phyloP scores from a whole-genome alignment of 2,113 vertebrate genomes.

The Galemys pyrenaicus region DNA sequence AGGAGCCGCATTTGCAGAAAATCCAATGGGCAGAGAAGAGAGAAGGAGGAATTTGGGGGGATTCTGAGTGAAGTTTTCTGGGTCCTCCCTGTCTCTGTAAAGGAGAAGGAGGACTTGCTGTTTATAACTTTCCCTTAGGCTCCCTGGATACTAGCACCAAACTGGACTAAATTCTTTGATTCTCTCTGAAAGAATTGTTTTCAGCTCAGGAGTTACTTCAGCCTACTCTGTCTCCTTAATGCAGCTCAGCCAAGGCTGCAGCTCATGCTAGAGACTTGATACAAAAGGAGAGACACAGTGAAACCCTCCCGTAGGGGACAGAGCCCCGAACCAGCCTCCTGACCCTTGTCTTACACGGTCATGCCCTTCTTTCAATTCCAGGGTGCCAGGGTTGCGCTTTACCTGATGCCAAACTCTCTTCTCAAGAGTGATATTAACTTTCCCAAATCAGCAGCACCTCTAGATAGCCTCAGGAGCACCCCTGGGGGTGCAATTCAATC shows the following conservation, averaged over 20 bases:
- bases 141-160: neutral
- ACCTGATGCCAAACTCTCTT: neutral
- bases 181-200: neutral
- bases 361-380: neutral
- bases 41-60: neutral
- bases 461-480: neutral
- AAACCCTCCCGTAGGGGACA: neutral
- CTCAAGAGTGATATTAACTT: neutral
- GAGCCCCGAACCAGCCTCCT: neutral
- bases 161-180: neutral
- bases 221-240: neutral
- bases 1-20: neutral
- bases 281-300: too few species aligned
- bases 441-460: neutral
- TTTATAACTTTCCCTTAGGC: neutral
- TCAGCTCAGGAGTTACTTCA: neutral
- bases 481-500: neutral
- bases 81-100: neutral
- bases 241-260: neutral
- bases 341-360: neutral
- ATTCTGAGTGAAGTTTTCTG: neutral
- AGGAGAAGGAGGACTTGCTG: too few species aligned
- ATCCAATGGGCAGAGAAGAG: neutral
- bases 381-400: neutral
- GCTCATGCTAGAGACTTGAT: neutral